Base-by-base conservation (phyloP, 1,140 invertebrate species). In the Amphibalanus amphitrite region DNA sequence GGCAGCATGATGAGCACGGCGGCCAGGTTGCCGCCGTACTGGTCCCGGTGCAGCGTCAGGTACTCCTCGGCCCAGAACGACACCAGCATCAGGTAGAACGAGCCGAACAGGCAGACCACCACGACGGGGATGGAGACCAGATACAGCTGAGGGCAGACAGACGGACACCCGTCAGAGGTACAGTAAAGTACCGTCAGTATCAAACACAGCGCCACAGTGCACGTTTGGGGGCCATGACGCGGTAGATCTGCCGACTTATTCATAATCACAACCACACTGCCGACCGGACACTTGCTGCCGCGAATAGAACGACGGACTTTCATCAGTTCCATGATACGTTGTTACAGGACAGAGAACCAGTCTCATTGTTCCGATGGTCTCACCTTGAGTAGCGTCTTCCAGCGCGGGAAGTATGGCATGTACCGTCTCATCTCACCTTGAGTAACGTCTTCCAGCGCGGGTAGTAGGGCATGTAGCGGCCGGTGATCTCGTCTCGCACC, bases 61-160 rank as follows among this genome's bases (percentile, higher is more conserved):
- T 75, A 78, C 28, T 86, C 85, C 79, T 92, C 88, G n/a, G 85
- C 80, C 83, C 86, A 86, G 78, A 90, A 90, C 72, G 88, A 90
- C 64, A 83, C 79, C 65, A 91, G 80, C 84, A 90, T 90, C 69
- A 89, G 81, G 73, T 85, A 81, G 75, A 87, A 88, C 20, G 87
- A 87, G 28, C 84, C 81, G 33, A 84, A 74, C 73, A 89, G 82
- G 77, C 88, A 90, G 0, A 89, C 65, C 23, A 85, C 75, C 0
- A 91, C 86, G 59, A 90, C 82, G 0, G 89, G 90, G 71, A 90
- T 79, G 8, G 89, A 89, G 15, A 89, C 85, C 71, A 84, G 84
- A 80, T 90, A 91, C 82, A 90, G 86, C 84, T 88, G 79, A 72
- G 82, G 78, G 30, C 69, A 72, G 26, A 71, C 67, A 71, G 69